Conservation (phyloP, 2,797 vertebrate species). For the Anguilla pacifica region DNA sequence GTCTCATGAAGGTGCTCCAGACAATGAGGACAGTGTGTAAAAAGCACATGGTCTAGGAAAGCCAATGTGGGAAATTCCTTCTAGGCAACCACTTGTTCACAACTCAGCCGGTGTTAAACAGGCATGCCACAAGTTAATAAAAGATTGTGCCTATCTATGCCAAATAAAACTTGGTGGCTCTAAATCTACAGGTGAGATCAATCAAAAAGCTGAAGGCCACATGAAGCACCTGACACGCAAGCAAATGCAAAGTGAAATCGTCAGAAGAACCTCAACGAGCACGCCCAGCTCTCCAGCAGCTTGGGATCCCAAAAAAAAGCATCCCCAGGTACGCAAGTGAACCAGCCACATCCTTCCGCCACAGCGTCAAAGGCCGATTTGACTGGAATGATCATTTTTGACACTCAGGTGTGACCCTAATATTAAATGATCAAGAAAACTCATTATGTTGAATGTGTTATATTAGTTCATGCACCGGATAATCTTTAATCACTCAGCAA, state of each 20-base stretch:
- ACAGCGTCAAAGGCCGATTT: constrained; percentile 30
- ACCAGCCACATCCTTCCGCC: not conserved
- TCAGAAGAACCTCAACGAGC: not conserved
- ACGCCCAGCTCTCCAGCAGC: not conserved
- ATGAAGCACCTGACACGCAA: no score
- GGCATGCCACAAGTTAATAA: not conserved
- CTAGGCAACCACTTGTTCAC: not conserved
- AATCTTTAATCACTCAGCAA: constrained; percentile 41
- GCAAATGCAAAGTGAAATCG: not conserved
- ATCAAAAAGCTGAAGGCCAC: not conserved
- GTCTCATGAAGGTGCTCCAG: not conserved
- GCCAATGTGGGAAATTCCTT: not conserved
- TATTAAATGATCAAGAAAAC: constrained; percentile 44
- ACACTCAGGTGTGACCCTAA: constrained; percentile 41
- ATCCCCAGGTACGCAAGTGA: not conserved
- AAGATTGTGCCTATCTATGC: not conserved
- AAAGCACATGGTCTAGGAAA: not conserved
- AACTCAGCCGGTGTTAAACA: not conserved
- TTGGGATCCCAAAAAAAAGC: not conserved
- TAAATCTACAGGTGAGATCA: not conserved
- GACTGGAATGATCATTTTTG: constrained; percentile 48
- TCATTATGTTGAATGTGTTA: constrained; percentile 42
- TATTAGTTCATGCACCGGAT: constrained; percentile 47
- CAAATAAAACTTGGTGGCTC: not conserved
- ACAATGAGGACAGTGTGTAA: not conserved